Conservation (phyloP, 2,113 vertebrate genomes). For the Erythrocercus mccallii region DNA sequence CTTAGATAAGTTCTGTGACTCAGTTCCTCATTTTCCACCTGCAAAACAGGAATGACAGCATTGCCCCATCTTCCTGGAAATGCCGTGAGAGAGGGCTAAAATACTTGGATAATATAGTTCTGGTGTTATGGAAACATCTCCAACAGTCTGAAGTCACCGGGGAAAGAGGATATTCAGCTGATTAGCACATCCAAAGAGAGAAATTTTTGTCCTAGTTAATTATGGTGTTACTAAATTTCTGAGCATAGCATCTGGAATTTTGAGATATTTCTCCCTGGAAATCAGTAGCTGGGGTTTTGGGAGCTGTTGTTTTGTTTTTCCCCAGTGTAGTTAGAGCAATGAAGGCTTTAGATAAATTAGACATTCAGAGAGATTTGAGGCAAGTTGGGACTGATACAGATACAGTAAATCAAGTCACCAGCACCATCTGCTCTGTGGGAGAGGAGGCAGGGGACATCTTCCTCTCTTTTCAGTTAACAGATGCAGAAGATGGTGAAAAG, state of each 20-base stretch:
- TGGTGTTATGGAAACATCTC: not conserved
- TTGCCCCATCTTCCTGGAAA: not conserved
- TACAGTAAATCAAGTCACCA: conserved; percentile 54
- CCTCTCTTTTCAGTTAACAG: conserved; percentile 58
- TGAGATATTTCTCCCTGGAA: not conserved
- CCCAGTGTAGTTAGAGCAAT: not conserved
- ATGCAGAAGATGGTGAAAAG: conserved; percentile 70
- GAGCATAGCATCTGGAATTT: conserved; percentile 2
- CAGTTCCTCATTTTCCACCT: not conserved
- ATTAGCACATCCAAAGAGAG: not conserved
- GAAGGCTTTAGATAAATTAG: conserved; percentile 5
- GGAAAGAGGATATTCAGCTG: not conserved
- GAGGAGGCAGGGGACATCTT: conserved; percentile 48
- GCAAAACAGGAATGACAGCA: not conserved
- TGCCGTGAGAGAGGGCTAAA: not conserved
- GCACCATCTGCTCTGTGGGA: conserved; percentile 55
- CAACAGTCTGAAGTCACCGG: not conserved
- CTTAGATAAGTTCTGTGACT: not conserved
- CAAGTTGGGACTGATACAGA: not conserved
- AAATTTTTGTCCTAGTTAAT: conserved; percentile 33
- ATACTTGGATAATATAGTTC: not conserved
- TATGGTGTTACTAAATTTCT: not conserved
- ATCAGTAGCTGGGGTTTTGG: not conserved
- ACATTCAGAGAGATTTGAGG: conserved; percentile 4
- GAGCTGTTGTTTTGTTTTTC: not conserved